Evolutionary conservation across 1,140 invertebrate genomes (phyloP).

Genomic region (Drosophila kikkawai): DNA sequence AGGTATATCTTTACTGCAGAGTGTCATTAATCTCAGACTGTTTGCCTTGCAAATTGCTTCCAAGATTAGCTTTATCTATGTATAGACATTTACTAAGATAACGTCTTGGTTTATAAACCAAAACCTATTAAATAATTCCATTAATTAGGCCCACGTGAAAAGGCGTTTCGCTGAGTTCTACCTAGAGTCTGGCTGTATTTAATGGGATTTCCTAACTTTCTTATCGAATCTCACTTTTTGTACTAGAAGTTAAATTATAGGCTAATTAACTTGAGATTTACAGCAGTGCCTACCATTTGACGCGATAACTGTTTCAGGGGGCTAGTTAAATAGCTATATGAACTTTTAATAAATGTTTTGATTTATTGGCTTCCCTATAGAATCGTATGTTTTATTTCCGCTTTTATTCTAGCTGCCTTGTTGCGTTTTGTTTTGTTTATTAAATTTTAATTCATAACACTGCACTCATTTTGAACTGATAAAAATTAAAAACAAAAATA

Average conservation of each 20-base stretch:
- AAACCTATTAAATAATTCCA: neutral
- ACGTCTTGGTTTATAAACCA: neutral
- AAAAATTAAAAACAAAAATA: neutral
- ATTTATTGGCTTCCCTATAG: neutral
- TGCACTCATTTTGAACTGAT: conserved; percentile 8
- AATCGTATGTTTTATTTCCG: neutral
- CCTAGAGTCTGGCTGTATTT: neutral
- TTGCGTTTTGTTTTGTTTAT: conserved; percentile 8
- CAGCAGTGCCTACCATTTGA: neutral
- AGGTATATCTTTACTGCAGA: conserved; percentile 9
- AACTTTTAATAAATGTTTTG: neutral
- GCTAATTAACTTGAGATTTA: conserved; percentile 40
- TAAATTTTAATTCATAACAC: conserved; percentile 5
- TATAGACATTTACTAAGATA: conserved; percentile 1
- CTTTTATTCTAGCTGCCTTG: neutral
- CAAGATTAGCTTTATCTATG: conserved; percentile 3
- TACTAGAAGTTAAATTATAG: conserved; percentile 28
- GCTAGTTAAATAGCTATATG: neutral
- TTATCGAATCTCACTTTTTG: conserved; percentile 9
- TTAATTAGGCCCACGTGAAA: conserved; percentile 5
- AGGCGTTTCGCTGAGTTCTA: neutral
- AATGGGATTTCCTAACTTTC: neutral
- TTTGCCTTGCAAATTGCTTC: neutral
- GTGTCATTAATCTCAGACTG: conserved; percentile 4
- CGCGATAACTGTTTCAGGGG: conserved; percentile 11